Conservation (phyloP, 2,113 vertebrate genomes). For the Echinops telfairi region DNA sequence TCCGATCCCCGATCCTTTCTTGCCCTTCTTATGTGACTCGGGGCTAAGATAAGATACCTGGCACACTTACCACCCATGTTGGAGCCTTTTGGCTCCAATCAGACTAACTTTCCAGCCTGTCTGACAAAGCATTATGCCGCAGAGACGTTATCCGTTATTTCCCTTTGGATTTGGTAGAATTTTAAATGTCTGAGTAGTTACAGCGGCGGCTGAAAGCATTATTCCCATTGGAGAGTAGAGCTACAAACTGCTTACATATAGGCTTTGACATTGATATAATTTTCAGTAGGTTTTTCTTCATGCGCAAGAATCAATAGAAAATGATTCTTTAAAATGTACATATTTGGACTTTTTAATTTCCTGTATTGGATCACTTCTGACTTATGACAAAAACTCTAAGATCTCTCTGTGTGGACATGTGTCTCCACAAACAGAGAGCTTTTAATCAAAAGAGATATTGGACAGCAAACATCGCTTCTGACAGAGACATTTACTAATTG, state of each 20-base stretch:
- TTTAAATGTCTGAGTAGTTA: conserved; percentile 55
- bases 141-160: neutral
- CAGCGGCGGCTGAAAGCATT: conserved; percentile 58
- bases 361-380: conserved; percentile 30
- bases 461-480: conserved; percentile 60
- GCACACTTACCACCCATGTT: neutral
- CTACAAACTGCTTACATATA: neutral
- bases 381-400: neutral
- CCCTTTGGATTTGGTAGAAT: conserved; percentile 48
- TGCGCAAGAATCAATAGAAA: neutral
- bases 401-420: conserved; percentile 6
- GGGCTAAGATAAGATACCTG: conserved; percentile 15
- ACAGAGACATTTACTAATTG: neutral
- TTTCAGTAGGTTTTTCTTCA: conserved; percentile 50
- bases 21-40: neutral
- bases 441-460: conserved; percentile 44
- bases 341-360: conserved; percentile 44
- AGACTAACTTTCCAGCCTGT: conserved; percentile 24
- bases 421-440: conserved; percentile 27
- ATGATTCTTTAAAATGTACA: neutral
- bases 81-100: neutral
- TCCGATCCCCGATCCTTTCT: neutral
- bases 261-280: conserved; percentile 6
- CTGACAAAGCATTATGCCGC: conserved; percentile 10
- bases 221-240: conserved; percentile 48